Conservation (phyloP, 2,113 vertebrate species). For the Potamarius usumacintae region DNA sequence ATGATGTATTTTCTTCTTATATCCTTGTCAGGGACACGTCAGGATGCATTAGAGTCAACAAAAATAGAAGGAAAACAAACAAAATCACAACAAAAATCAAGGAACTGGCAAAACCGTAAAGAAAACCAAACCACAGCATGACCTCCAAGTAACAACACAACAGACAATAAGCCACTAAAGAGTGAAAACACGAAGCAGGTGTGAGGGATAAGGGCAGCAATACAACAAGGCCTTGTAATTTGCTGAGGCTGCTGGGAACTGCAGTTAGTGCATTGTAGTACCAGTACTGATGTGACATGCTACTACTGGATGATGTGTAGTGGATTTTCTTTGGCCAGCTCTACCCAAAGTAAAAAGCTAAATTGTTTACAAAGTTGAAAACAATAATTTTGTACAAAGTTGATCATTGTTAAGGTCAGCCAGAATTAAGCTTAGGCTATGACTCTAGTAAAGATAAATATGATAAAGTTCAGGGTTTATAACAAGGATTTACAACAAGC, state of each 20-base stretch:
- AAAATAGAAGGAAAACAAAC: not conserved
- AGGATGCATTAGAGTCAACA: not conserved
- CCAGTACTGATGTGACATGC: not conserved
- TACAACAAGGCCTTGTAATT: not conserved
- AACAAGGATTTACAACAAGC: not conserved
- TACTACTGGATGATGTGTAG: not conserved
- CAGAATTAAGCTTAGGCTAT: not conserved
- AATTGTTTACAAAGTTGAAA: not conserved
- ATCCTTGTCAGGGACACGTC: too few species aligned
- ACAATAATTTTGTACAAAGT: too few species aligned
- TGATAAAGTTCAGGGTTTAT: not conserved
- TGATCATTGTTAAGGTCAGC: not conserved
- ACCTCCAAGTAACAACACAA: not conserved
- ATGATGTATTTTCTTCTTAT: too few species aligned
- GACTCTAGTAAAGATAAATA: not conserved
- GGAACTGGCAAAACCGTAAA: not conserved
- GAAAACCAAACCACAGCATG: not conserved
- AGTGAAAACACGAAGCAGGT: not conserved
- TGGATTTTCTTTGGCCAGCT: not conserved
- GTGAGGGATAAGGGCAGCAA: not conserved
- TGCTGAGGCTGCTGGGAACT: not conserved
- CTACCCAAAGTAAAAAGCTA: not conserved
- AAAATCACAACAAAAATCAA: too few species aligned
- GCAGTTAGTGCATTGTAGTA: not conserved
- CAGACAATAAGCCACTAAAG: not conserved